Base-by-base conservation (phyloP, 1,140 invertebrate species). In the Philaenus spumarius region DNA sequence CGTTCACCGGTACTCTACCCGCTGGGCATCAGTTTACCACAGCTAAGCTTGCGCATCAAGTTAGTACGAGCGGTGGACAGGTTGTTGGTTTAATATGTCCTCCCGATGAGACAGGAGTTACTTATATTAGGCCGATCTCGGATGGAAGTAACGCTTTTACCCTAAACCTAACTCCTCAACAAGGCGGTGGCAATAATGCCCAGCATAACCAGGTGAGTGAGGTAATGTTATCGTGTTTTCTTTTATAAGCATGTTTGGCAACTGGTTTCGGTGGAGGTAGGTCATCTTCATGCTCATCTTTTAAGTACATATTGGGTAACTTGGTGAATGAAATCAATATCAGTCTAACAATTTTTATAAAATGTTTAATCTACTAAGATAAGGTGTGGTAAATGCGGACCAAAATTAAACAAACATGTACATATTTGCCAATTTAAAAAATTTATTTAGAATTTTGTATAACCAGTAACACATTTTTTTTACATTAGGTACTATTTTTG, bases 81-180 rank as follows among this genome's bases (percentile, higher is more conserved):
- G 74, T 80, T 65, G 78, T 81, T 40, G 77, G 77, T 55, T 80
- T 80, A 6, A 72, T 80, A 14, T 60, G 81, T 2, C 79, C 77
- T 2, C 75, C 77, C 12, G 82, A 83, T 15, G 86, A 87, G 58
- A 81, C 81, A 62, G 84, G 84, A 1, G 80, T 89, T n/a, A 85
- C 87, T 65, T 89, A 87, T 66, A 71, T 88, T 43, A 79, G 85
- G 20, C 79, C 84, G 1, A 72, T 87, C 17, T 85, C 87, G 62
- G 78, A 81, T 1, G 80, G 80, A 64, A 80, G 80, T 64, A 75
- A 64, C 11, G 55, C 59, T 15, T 64, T 69, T 51, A 65, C 67
- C 12, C 35, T 69, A 6, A 69, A 68, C 43, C 26, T 68, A 12
- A 9, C 26, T 30, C 26, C 26, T 30, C 60, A 58, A 2, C 60